Percentiles rank a stretch among this genome's conserved stretches.
These are phyloP conservation scores for Calliphora vicina DNA, from an alignment of 1,140 invertebrate species.

Conservation along the genomic window DNA sequence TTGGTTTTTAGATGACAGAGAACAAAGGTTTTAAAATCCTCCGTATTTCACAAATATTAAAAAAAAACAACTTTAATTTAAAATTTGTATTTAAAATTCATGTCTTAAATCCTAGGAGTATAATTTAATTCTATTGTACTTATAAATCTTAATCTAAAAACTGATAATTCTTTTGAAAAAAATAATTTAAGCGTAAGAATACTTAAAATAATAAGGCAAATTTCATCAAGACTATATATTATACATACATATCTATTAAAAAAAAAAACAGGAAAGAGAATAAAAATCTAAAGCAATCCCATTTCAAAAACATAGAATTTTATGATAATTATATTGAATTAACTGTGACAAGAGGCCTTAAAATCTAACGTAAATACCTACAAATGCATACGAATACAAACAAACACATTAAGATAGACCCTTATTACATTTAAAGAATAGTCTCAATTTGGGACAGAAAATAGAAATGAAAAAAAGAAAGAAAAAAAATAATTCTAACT, in stretches of 20 bases:
- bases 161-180: not conserved
- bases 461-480: not conserved
- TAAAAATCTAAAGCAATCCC: not conserved
- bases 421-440: not conserved
- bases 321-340: constrained; percentile 28
- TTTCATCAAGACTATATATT: not conserved
- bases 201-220: not conserved
- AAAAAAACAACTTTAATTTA: too few relatives aligned
- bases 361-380: not conserved
- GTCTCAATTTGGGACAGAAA: not conserved
- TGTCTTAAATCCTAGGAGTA: not conserved
- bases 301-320: not conserved
- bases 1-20: too few relatives aligned
- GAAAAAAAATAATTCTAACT: not conserved
- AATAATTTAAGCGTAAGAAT: not conserved
- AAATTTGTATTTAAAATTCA: too few relatives aligned
- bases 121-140: not conserved
- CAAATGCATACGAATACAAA: too few relatives aligned
- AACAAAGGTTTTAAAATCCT: too few relatives aligned
- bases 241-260: too few relatives aligned
- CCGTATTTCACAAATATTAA: too few relatives aligned
- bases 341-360: not conserved
- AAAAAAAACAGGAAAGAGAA: not conserved
- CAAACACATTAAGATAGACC: not conserved
- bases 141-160: not conserved